Percentiles rank a stretch among this genome's conserved stretches.
Evolutionary conservation across 2,113 vertebrate species (phyloP).

Genomic region (Microcebus murinus): DNA sequence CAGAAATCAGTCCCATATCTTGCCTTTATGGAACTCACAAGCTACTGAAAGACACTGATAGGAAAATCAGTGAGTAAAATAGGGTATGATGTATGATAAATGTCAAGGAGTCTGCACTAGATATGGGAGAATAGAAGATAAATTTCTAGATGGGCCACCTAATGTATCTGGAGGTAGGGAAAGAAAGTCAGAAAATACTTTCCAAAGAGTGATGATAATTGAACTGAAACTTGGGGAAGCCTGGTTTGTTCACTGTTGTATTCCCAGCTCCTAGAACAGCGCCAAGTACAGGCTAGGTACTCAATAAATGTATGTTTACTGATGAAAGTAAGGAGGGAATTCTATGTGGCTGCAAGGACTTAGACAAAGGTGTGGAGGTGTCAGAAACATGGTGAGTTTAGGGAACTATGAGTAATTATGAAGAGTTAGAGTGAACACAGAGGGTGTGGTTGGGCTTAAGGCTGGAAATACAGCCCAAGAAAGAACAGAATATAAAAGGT

Average conservation of each 20-base stretch:
- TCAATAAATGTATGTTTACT: neutral
- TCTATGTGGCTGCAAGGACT: neutral
- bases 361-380: neutral
- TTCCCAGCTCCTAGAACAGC: neutral
- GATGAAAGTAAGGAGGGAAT: neutral
- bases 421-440: neutral
- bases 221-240: neutral
- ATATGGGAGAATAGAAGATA: neutral
- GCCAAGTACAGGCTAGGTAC: neutral
- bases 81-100: neutral
- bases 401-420: neutral
- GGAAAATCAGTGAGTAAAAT: conserved; percentile 42
- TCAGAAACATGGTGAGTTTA: neutral
- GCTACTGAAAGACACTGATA: neutral
- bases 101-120: neutral
- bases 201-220: neutral
- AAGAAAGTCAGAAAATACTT: neutral
- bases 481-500: neutral
- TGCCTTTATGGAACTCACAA: neutral
- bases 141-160: neutral
- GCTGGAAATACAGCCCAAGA: neutral
- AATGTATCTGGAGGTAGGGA: neutral
- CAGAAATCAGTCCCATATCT: neutral
- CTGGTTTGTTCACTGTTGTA: neutral
- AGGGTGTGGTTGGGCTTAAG: neutral